Percentiles rank a stretch among this genome's conserved stretches.
Evolutionary conservation across 2,797 vertebrate species (phyloP).

Genomic region (Hafferia zeledoni): DNA sequence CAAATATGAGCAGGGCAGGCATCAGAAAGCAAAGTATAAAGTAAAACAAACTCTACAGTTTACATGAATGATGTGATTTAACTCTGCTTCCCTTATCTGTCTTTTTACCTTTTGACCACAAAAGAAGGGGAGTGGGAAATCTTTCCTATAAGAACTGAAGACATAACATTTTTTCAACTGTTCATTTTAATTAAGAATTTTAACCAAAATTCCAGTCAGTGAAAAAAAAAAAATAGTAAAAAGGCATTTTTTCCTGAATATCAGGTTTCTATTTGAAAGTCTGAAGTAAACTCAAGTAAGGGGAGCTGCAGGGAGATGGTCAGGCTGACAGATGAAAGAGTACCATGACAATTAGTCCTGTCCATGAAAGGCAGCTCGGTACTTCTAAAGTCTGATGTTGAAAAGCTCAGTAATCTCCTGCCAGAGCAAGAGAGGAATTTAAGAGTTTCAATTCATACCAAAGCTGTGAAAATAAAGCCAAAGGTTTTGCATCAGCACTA

Average conservation of each 20-base stretch:
- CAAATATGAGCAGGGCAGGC: not conserved
- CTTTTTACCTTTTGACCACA: not conserved
- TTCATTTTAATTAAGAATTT: not conserved
- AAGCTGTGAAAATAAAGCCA: not conserved
- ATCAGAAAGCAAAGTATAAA: not conserved
- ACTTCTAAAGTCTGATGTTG: not conserved
- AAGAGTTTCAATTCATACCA: not conserved
- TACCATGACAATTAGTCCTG: not conserved
- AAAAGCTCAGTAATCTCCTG: not conserved
- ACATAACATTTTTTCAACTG: not conserved
- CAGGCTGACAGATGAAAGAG: not conserved
- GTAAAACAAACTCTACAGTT: not conserved
- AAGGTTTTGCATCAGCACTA: not conserved
- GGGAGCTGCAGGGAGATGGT: not conserved
- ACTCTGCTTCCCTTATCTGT: not conserved
- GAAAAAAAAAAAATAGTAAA: not conserved
- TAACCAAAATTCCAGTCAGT: not conserved
- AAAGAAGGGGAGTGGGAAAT: not conserved
- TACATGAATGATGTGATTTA: not conserved
- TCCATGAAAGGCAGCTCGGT: not conserved
- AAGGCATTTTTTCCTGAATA: not conserved
- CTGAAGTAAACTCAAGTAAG: not conserved
- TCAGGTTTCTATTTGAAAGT: not conserved
- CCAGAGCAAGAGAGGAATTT: not conserved
- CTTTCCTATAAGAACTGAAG: not conserved